phyloP scores from a whole-genome alignment of 2,888 invertebrate species.

The Thysanoteuthis rhombus region DNA sequence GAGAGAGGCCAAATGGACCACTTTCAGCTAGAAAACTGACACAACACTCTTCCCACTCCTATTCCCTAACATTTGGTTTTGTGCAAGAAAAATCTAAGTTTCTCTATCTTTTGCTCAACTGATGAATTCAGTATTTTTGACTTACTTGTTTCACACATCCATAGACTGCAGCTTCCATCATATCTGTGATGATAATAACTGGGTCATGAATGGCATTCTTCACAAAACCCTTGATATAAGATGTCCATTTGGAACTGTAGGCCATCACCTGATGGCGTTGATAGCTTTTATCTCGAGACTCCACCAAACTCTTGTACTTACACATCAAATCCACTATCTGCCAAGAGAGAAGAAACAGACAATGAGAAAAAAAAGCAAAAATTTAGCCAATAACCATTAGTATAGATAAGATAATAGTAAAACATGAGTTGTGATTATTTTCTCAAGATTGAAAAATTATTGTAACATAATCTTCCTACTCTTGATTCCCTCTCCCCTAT shows the following conservation, averaged over 20 bases:
- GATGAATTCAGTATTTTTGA: not conserved
- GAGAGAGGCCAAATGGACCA: too few species aligned
- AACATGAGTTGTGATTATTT: too few species aligned
- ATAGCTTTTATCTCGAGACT: slow-evolving; percentile 32
- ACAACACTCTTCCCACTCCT: not conserved
- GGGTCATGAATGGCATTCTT: slow-evolving; percentile 73
- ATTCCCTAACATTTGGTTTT: not conserved
- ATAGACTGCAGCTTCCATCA: slow-evolving; percentile 81
- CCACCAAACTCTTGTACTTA: slow-evolving; percentile 42
- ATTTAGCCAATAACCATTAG: too few species aligned
- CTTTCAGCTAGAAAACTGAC: too few species aligned
- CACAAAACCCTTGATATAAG: slow-evolving; percentile 72
- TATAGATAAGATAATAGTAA: too few species aligned
- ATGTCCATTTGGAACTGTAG: slow-evolving; percentile 75
- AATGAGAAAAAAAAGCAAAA: not conserved
- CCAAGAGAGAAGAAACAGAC: slow-evolving; percentile 16
- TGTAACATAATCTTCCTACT: too few species aligned
- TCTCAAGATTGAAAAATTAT: too few species aligned
- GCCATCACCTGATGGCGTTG: slow-evolving; percentile 52
- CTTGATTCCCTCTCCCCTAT: too few species aligned
- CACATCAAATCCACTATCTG: slow-evolving; percentile 49
- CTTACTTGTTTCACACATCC: slow-evolving; percentile 65
- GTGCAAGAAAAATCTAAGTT: not conserved
- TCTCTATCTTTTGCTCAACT: not conserved
- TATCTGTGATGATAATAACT: slow-evolving; percentile 77